phyloP scores from a whole-genome alignment of 2,113 vertebrate genomes.

The Alces alces region DNA sequence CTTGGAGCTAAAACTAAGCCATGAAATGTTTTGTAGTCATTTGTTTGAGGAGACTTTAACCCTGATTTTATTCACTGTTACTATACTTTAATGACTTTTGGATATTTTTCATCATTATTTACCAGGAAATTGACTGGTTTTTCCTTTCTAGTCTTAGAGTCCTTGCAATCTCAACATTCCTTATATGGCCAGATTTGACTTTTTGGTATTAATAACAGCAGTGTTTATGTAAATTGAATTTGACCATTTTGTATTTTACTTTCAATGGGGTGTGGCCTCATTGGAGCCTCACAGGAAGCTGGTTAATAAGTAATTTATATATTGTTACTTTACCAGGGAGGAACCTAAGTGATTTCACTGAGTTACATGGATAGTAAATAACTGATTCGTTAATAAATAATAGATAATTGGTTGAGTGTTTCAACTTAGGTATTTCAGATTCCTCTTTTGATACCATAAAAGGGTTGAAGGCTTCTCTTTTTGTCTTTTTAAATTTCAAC shows the following conservation, averaged over 20 bases:
- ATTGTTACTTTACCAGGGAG: background rate
- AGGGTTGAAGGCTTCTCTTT: background rate
- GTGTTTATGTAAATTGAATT: background rate
- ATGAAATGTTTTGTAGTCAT: background rate
- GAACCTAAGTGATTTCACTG: background rate
- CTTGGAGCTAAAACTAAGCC: background rate
- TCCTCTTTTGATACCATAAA: background rate
- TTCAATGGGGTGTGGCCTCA: background rate
- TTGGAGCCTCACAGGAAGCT: background rate
- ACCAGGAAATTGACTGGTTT: background rate
- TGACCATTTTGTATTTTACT: background rate
- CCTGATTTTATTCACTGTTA: background rate
- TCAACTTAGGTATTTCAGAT: background rate
- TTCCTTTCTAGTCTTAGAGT: background rate
- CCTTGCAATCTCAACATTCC: background rate
- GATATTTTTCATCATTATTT: background rate
- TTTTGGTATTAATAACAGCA: background rate
- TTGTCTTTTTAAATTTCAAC: background rate
- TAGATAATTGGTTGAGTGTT: background rate
- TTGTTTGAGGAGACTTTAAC: background rate
- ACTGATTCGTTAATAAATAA: background rate
- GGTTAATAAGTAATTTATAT: conserved; percentile 11
- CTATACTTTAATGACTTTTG: background rate
- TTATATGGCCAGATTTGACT: background rate
- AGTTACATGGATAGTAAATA: background rate